Evolutionary conservation across 1,140 invertebrate genomes (phyloP), one percentile per base, ranked within the genome.

Genomic region (Anastrepha ludens): DNA sequence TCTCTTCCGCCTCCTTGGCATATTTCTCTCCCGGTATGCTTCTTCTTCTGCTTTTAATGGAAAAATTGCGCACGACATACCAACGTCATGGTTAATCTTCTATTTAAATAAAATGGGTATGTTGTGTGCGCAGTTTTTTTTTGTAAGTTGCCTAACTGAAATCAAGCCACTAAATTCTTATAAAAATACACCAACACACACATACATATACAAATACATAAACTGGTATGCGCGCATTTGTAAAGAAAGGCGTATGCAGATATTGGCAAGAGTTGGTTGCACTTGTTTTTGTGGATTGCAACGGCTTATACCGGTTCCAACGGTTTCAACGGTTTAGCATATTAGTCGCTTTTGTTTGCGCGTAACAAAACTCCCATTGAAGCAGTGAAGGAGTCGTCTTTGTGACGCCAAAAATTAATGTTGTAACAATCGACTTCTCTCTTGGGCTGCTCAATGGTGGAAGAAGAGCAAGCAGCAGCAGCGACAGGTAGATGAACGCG

Each of bases 291-390:
- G 11, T 55, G 47, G 17, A 9, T 81, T 81, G 15, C 74, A 20
- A 81, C 74, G 74, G 74, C 74, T 81, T 81, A 47, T 55, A 55
- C 74, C 74, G 74, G 74, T 81, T 81, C 55, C 50, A 81, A 81
- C 47, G 17, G 74, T 81, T 29, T 50, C 74, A 55, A 41, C 20
- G 8, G 20, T 17, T 74, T 44, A 74, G 39, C 29, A 29, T 29
- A 29, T 29, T 74, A 17, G 5, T 55, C 55, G 7, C 15, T 20
- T 55, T 81, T 81, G 74, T 50, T 47, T 81, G 50, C 74, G 2
- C 55, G 74, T 55, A 55, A 20, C 74, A 55, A 13, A 17, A 20
- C 50, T 9, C 47, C 17, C 17, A 20, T 81, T 81, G 47, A 81
- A 50, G 50, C 47, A 17, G 74, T 9, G 74, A 81, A 81, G 74